Evolutionary conservation across 2,113 vertebrate species (phyloP).

Genomic region (Gavia stellata): DNA sequence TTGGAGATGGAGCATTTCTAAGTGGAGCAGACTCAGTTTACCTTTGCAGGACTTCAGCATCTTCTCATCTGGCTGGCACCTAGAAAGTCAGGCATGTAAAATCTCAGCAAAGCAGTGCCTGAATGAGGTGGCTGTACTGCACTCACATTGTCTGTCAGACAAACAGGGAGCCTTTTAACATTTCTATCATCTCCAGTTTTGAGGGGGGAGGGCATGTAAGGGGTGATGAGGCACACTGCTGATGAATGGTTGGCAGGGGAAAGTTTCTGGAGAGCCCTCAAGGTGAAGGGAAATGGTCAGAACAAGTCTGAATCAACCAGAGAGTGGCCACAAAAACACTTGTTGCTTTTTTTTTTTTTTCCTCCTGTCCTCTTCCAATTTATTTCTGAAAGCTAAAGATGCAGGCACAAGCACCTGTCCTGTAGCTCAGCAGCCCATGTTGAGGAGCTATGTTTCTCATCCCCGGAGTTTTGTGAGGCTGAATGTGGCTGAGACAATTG

Average conservation of each 20-base stretch:
- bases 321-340: no score
- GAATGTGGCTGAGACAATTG: neutral
- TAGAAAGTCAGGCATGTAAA: neutral
- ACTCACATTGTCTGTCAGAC: fast-evolving
- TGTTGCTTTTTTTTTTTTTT: no score
- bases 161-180: neutral
- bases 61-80: neutral
- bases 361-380: neutral
- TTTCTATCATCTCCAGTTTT: neutral
- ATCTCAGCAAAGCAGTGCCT: neutral
- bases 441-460: neutral
- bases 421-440: neutral
- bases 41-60: neutral
- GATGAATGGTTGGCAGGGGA: neutral
- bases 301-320: neutral
- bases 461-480: neutral
- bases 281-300: neutral
- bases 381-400: neutral
- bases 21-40: fast-evolving
- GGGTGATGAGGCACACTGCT: neutral
- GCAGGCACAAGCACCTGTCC: neutral
- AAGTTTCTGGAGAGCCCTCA: neutral
- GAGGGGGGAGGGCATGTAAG: neutral
- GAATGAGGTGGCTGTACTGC: neutral
- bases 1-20: neutral